Conservation (phyloP, 2,797 vertebrate genomes). For the Protonibea diacanthus region DNA sequence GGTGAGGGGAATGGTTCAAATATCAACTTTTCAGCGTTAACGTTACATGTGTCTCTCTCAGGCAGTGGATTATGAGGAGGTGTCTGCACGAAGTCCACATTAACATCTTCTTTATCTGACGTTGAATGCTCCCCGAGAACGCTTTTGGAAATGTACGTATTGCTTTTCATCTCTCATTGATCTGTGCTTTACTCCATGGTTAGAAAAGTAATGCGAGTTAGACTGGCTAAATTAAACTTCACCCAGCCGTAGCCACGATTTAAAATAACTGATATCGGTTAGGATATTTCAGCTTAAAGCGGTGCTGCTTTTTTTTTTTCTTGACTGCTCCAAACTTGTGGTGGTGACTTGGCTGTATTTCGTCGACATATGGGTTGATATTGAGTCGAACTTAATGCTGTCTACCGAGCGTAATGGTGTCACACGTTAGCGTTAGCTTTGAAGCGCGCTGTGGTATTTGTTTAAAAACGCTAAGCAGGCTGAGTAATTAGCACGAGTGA, state of each 20-base stretch:
- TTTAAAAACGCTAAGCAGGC: not conserved
- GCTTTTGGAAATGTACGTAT: constrained; percentile 74
- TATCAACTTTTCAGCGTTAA: constrained; percentile 6
- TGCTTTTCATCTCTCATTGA: accelerated
- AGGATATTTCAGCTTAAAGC: accelerated
- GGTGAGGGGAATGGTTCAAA: constrained; percentile 1
- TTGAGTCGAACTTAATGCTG: not conserved
- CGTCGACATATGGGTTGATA: constrained; percentile 31
- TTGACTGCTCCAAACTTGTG: not conserved
- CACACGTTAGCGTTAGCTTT: not conserved
- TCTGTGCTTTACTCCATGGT: not conserved
- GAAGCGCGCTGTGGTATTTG: not conserved
- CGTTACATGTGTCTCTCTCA: constrained; percentile 6
- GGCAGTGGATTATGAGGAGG: constrained; percentile 70
- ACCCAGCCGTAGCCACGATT: not conserved
- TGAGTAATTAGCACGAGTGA: not conserved
- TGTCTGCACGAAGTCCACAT: constrained; percentile 48
- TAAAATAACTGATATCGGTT: not conserved
- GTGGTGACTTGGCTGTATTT: not conserved
- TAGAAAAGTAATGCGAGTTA: not conserved
- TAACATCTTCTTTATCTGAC: constrained; percentile 56
- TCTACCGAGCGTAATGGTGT: not conserved
- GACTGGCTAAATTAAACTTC: not conserved
- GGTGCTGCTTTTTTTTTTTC: too few relatives aligned
- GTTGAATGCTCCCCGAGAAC: constrained; percentile 63